Evolutionary conservation across 2,888 invertebrate species (phyloP).

Genomic region (Keiferia lycopersicella): DNA sequence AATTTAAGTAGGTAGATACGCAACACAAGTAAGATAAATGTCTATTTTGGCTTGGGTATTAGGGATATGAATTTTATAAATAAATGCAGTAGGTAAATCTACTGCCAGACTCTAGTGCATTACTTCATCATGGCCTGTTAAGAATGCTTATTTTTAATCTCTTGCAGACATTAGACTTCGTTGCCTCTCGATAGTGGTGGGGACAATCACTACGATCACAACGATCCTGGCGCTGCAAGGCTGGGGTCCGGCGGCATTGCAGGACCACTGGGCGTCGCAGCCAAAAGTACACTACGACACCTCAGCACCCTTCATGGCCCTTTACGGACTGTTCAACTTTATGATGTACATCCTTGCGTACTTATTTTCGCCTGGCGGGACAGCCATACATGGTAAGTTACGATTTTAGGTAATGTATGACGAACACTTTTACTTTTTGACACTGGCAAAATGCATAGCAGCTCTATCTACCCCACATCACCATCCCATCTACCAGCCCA

Average conservation of each 20-base stretch:
- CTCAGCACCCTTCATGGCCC: conserved; percentile 97
- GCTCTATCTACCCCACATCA: no score
- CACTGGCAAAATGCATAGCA: no score
- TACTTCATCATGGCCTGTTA: no score
- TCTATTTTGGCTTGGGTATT: no score
- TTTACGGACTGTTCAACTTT: conserved; percentile 96
- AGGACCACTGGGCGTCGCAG: conserved; percentile 96
- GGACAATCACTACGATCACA: conserved; percentile 88
- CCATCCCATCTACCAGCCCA: no score
- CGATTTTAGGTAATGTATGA: no score
- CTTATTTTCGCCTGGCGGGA: conserved; percentile 93
- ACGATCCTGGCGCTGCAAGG: conserved; percentile 88
- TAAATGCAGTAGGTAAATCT: no score
- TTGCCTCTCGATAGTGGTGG: conserved; percentile 92
- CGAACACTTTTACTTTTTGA: no score
- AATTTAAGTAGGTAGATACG: no score
- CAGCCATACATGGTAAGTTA: conserved; percentile 89
- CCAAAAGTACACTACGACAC: conserved; percentile 93
- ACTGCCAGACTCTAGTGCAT: no score
- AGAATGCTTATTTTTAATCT: conserved; percentile 18
- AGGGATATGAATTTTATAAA: no score
- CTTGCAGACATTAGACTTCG: conserved; percentile 93
- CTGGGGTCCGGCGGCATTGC: conserved; percentile 94
- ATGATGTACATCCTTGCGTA: conserved; percentile 97
- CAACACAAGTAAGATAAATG: no score